Evolutionary conservation across 2,797 vertebrate genomes (phyloP).

Genomic region (Eutrigla gurnardus): DNA sequence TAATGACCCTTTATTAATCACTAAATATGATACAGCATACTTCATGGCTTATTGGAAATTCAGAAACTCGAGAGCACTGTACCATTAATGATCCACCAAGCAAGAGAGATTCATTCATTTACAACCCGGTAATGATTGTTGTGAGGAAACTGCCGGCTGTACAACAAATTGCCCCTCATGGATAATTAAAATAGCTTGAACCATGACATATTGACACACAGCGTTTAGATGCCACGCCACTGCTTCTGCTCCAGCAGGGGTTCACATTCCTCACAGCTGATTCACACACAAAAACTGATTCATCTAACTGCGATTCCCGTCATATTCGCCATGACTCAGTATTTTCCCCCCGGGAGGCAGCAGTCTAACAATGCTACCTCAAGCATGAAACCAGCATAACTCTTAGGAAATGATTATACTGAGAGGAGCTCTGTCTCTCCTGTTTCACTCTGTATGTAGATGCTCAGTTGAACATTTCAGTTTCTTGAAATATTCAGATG

Average conservation of each 20-base stretch:
- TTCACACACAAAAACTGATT: constrained; percentile 12
- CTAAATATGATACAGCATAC: background rate
- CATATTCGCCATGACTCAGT: constrained; percentile 25
- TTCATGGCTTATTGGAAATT: background rate
- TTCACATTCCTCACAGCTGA: constrained; percentile 60
- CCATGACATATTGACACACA: too few species aligned
- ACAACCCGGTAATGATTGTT: too few species aligned
- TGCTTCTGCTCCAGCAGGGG: constrained; percentile 29
- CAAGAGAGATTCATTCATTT: background rate
- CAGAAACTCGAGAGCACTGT: background rate
- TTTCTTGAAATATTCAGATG: constrained; percentile 20
- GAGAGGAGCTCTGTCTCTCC: background rate
- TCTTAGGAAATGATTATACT: constrained; percentile 47
- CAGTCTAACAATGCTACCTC: constrained; percentile 34
- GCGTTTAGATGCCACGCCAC: background rate
- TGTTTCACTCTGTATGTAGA: constrained; percentile 16
- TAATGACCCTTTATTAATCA: background rate
- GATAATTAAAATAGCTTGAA: too few species aligned
- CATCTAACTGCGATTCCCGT: constrained; percentile 1
- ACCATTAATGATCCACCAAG: background rate
- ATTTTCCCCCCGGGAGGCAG: constrained; percentile 25
- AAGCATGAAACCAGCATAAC: constrained; percentile 44
- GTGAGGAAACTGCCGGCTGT: too few species aligned
- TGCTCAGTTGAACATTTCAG: background rate
- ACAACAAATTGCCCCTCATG: too few species aligned